Conservation (phyloP, 2,797 vertebrate genomes). For the Sebastiscus albofasciatus region DNA sequence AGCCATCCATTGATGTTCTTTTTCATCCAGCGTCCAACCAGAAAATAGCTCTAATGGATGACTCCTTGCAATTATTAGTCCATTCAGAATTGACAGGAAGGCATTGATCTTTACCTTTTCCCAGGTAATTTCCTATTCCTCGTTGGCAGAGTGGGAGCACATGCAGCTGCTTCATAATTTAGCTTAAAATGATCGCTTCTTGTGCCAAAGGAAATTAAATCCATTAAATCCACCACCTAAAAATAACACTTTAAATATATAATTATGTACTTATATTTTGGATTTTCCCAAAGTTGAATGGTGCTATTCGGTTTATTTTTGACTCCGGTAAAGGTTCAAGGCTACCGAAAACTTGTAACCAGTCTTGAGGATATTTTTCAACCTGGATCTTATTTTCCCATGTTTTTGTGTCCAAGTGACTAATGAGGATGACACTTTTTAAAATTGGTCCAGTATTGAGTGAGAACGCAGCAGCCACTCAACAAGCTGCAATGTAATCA, state of each 20-base stretch:
- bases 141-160: not conserved
- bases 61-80: not conserved
- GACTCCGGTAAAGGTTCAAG: not conserved
- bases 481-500: too few species aligned
- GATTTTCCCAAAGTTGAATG: not conserved
- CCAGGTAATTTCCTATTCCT: not conserved
- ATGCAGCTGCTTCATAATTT: not conserved
- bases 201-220: not conserved
- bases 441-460: too few species aligned
- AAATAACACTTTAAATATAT: not conserved
- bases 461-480: too few species aligned
- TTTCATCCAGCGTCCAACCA: not conserved
- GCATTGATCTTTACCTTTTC: not conserved
- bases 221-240: not conserved
- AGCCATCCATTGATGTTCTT: not conserved
- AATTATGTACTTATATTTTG: not conserved
- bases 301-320: not conserved
- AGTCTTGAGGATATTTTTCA: too few species aligned
- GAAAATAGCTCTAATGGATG: not conserved
- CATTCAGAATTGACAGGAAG: not conserved
- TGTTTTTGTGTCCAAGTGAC: too few species aligned
- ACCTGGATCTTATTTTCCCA: too few species aligned
- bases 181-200: not conserved
- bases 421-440: too few species aligned
- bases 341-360: too few species aligned